A percentile compares a stretch with the other conserved stretches of the same genome.
phyloP scores from a whole-genome alignment of 2,113 vertebrate genomes.

The Nyctereutes procyonoides region DNA sequence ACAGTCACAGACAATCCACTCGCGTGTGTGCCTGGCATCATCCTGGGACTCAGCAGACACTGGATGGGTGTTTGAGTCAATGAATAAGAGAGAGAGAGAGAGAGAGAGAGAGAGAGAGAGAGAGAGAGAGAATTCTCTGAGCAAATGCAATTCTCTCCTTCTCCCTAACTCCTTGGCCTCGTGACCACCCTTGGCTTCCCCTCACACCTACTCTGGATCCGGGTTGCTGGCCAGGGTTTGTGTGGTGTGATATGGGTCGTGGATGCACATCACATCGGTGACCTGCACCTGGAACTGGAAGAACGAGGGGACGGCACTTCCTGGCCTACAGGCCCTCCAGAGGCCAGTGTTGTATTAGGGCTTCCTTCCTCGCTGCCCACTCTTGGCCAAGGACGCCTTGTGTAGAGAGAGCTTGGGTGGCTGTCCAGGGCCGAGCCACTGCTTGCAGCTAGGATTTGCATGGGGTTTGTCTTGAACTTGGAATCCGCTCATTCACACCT shows the following conservation, averaged over 20 bases:
- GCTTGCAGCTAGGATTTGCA: background rate
- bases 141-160: background rate
- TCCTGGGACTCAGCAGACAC: background rate
- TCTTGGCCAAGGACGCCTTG: fast-evolving
- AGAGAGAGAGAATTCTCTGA: fast-evolving
- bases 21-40: background rate
- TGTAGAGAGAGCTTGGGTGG: fast-evolving
- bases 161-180: background rate
- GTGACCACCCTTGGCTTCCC: too few species aligned
- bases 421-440: background rate
- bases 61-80: background rate
- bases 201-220: fast-evolving
- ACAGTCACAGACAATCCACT: background rate
- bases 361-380: background rate
- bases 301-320: fast-evolving
- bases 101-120: too few species aligned
- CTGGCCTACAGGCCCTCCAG: background rate
- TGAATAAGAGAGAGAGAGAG: fast-evolving
- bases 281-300: background rate
- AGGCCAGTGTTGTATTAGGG: background rate
- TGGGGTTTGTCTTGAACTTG: background rate
- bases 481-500: background rate
- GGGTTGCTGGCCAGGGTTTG: too few species aligned
- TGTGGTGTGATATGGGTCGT: fast-evolving
- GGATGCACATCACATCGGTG: fast-evolving